Evolutionary conservation across 2,113 vertebrate genomes (phyloP), one percentile per base, ranked within the genome.

Genomic region (Ochotona curzoniae): DNA sequence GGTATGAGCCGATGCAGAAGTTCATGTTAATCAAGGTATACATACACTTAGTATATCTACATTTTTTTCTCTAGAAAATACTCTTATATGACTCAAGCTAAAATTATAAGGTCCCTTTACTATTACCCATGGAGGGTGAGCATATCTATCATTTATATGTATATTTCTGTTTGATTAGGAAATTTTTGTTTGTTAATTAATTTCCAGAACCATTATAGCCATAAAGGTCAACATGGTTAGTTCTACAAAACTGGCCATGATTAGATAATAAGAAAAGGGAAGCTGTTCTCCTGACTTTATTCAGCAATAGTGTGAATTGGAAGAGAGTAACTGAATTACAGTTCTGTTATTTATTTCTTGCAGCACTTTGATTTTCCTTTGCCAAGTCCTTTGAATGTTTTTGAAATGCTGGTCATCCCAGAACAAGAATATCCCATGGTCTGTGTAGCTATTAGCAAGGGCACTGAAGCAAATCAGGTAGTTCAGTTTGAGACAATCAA

Each of bases 1-100:
- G 99, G 99, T 99, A 99, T 98, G 99, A 99, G 97, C 99, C 99
- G 64, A 99, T 99, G 99, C 99, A 99, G 98, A 99, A 99, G 97
- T 99, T 99, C 96, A 99, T 99, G 99, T 98, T 99, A 95, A 99
- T 99, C 97, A 99, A 99, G 99, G 99, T 99, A 96, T 94, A 97
- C 83, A 92, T 86, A 44, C 91, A 23, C 1, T 44, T 64, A 51
- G 28, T 87, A 85, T 38, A 70, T 7, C 17, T 66, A 57, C 13
- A 57, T 87, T 93, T 91, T 93, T 91, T 83, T 87, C 23, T 26
- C 30, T 78, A 87, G 63, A 82, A 96, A 87, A 76, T 13, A 44
- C 54, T 80, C 73, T 8, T 85, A 7, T 63, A 2, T 83, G 76
- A 83, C 61, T 87, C 30, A 80, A 81, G 11, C 64, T 84, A 73